These are phyloP conservation scores for Gavia stellata DNA, from an alignment of 2,113 vertebrate genomes.

Conservation along the genomic window DNA sequence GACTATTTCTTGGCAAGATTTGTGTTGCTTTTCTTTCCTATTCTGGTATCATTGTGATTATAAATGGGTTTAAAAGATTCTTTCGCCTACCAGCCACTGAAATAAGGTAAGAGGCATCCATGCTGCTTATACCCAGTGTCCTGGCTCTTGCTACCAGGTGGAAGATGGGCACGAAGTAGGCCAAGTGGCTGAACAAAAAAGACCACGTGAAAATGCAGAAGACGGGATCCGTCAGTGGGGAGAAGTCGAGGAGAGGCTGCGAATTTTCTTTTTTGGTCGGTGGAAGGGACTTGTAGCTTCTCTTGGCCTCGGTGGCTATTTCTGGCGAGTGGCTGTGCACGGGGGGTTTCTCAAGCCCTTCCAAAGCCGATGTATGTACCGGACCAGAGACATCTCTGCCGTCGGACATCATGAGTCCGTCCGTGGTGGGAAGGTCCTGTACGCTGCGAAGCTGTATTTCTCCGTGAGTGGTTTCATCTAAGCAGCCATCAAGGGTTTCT, in stretches of 20 bases:
- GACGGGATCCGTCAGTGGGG: slow-evolving; percentile 84
- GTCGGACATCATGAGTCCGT: not conserved
- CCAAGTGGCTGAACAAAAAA: slow-evolving; percentile 88
- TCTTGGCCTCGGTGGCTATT: not conserved
- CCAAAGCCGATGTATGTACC: not conserved
- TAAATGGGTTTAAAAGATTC: rapidly evolving
- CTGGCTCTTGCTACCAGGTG: slow-evolving; percentile 87
- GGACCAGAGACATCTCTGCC: not conserved
- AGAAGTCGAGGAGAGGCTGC: slow-evolving; percentile 75
- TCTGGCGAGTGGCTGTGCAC: not conserved
- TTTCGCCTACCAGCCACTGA: slow-evolving; percentile 83
- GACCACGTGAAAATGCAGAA: slow-evolving; percentile 92
- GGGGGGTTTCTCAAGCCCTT: not conserved
- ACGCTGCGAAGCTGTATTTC: rapidly evolving
- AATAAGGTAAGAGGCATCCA: slow-evolving; percentile 90
- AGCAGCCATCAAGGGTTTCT: not conserved
- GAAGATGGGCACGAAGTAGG: slow-evolving; percentile 89
- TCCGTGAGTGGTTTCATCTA: not conserved
- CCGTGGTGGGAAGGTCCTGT: not conserved
- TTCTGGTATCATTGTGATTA: not conserved
- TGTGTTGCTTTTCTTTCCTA: not conserved
- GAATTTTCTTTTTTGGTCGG: not conserved
- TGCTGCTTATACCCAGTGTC: slow-evolving; percentile 82
- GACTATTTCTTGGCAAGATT: not conserved
- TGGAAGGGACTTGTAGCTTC: not conserved